Evolutionary conservation across 2,888 invertebrate species (phyloP), one percentile per base, ranked within the genome.

Genomic region (Lepeophtheirus nordmannii): DNA sequence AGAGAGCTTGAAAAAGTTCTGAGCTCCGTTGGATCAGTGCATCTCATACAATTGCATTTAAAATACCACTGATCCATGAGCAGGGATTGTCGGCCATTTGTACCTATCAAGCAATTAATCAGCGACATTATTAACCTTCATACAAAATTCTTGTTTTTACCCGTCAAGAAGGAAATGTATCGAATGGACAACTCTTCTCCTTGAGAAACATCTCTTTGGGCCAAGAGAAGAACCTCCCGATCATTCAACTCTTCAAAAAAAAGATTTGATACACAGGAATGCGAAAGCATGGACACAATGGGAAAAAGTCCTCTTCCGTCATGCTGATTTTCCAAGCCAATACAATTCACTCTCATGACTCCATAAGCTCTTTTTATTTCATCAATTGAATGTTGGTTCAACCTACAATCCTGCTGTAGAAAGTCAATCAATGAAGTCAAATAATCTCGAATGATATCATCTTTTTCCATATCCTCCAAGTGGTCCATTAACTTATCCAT

Each of bases 401-500:
- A 30, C 30, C 30, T 7, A 30, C 30, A 30, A 5, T 30, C 30
- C 30, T 7, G 3, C 7, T 30, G 30, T 30, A 30, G 30, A 30
- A 30, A 30, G 2, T 30, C 30, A 7, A 46, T 8, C 53, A 46
- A 17, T n/a, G 53, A 46, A n/a, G 3, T 46, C 17, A 46, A 17
- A 46, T 46, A 46, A n/a, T 46, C 53, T 17, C 53, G 14, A 17
- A 46, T 46, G n/a, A 46, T 17, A 46, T 46, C 53, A 46, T 46
- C 53, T 8, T 46, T 46, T 5, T 3, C 53, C 53, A 46, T 14
- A 46, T 46, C 53, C 53, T 46, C 53, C 1, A 46, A 8, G 53
- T 46, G 53, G 8, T 46, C 53, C 53, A 46, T 46, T 14, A 46
- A 17, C 53, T 46, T 46, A 46, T 46, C 53, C 53, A 46, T 46